Evolutionary conservation across 2,113 vertebrate species (phyloP), one percentile per base, ranked within the genome.

Genomic region (Tiliqua scincoides): DNA sequence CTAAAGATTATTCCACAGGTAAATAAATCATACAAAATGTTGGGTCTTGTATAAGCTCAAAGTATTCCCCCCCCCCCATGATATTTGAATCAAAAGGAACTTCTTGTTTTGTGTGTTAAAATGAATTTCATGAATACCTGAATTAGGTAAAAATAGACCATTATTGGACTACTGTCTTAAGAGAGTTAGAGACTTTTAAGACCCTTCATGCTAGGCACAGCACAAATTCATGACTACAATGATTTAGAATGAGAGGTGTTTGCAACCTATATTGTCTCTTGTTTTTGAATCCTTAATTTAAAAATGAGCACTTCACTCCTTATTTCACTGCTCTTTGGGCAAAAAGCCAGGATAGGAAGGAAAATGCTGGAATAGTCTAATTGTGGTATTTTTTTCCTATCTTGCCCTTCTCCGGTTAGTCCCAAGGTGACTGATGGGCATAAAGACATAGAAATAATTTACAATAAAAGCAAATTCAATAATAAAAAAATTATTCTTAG

Each of bases 1-100:
- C 52, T 80, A 52, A 90, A 92, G 86, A 90, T 87, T 90, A 85
- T 91, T 91, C 89, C 74, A 21, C 79, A 91, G 82, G 79, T 76
- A 88, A 93, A 86, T 76, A 88, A 93, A 86, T 30, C 73, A 82
- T 37, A 62, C 27, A 85, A 91, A 91, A 85, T 71, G 0, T 0
- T 23, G n/a, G 0, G 83, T 71, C 71, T 89, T 61, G 48, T 88
- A 32, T 48, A 71, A 80, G 30, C 3, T 91, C 12, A n/a, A n/a
- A n/a, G 54, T 70, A 52, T 57, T 67, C 37, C 72, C 32, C 17
- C 67, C 25, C 17, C 67, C 25, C 32, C 9, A 21, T 43, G 54
- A 61, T 27, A 61, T 67, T 67, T 63, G 30, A 35, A 90, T 52
- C 48, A 48, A 54, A 11, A 61, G 15, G 23, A 25, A 17, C 71